Evolutionary conservation across 2,888 invertebrate species (phyloP), one percentile per base, ranked within the genome.

Genomic region (Callosobruchus maculatus): DNA sequence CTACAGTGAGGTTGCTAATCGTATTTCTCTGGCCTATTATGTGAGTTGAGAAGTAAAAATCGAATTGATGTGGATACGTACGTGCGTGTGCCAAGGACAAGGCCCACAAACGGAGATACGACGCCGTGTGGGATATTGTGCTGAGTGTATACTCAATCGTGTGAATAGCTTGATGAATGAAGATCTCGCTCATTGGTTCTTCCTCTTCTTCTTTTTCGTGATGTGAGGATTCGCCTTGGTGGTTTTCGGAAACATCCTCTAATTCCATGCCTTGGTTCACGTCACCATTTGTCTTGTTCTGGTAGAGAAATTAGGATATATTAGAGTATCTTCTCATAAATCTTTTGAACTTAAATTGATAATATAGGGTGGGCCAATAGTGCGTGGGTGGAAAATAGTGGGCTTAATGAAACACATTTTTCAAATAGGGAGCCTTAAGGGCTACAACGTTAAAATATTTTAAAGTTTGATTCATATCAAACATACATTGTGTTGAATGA

Each of bases 91-190:
- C 98, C 76, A 98, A 90, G 70, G 97, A 97, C 81, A 99, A 88
- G 13, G 98, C 98, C 98, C 98, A 98, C 78, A 99, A 89, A 82
- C 98, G 95, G 68, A 98, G 91, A 86, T 98, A 98, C 0, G 97
- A 98, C 0, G 98, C 98, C 0, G 98, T 98, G 85, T 99, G 97
- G 0, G 98, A 98, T 79, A 99, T 94, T 75, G 97, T 97, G 82
- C 97, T 97, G 77, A 98, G 91, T 78, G 97, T 96, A 84, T 96
- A 99, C 88, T 98, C 98, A 77, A 98, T 97, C 0, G 98, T 98
- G 87, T 98, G 98, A 82, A 98, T 98, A 21, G 93, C 94, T 85
- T 98, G 97, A 86, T 97, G 94, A 82, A 98, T 97, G 90, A 96
- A 94, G 80, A 97, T 88, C 85, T 98, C 98, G 78, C 94, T 91